These are phyloP conservation scores for Leptopilina clavipes DNA, from an alignment of 1,140 invertebrate species.

Conservation along the genomic window DNA sequence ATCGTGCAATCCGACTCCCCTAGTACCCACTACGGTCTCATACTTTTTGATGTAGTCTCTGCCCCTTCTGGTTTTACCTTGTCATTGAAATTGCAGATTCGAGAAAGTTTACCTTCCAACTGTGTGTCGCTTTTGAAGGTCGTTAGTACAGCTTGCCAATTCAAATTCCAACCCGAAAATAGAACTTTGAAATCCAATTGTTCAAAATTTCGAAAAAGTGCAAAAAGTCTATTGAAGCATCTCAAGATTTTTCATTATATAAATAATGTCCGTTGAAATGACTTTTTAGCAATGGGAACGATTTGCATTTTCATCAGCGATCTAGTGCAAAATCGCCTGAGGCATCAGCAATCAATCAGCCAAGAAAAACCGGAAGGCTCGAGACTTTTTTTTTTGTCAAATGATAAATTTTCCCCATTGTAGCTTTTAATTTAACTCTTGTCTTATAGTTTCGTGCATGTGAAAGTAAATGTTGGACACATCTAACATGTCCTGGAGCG, in stretches of 20 bases:
- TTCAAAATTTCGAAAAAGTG: background rate
- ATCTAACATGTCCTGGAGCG: constrained; percentile 15
- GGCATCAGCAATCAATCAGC: background rate
- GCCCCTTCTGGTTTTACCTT: constrained; percentile 3
- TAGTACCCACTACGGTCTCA: background rate
- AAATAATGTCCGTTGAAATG: no score
- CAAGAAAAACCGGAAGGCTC: background rate
- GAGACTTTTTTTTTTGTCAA: background rate
- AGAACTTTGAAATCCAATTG: background rate
- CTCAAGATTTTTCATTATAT: no score
- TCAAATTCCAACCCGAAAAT: background rate
- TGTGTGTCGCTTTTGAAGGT: background rate
- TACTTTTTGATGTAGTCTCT: constrained; percentile 23
- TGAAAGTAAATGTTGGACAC: constrained; percentile 28
- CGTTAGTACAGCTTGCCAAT: background rate
- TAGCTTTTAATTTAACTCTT: constrained; percentile 15
- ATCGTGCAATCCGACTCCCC: constrained; percentile 45
- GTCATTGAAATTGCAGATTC: constrained; percentile 31
- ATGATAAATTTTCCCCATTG: background rate
- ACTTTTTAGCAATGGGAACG: no score
- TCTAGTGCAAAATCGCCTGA: background rate
- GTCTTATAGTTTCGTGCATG: constrained; percentile 5
- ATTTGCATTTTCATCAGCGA: background rate
- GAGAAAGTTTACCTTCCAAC: constrained; percentile 2
- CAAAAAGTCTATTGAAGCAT: no score